Base-by-base conservation (phyloP, 2,113 vertebrate genomes). In the Heterotilapia buettikoferi region DNA sequence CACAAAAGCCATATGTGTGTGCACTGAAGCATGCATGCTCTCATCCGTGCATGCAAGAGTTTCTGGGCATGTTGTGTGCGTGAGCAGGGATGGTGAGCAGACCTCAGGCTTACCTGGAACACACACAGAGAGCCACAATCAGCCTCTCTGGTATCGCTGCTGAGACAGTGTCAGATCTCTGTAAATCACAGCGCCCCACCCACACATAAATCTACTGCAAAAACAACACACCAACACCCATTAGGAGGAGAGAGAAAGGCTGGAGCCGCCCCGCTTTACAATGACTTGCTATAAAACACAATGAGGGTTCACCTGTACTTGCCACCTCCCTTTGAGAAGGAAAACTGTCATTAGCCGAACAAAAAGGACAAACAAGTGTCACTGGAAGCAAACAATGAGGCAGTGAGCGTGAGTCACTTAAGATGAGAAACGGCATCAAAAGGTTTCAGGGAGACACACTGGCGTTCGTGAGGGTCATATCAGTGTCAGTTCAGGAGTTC, bases 31-130 rank as follows among this genome's bases (percentile, higher is more conserved):
- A 21, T 83, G 53, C 80, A n/a, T 78, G 81, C 71, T 40, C 11
- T 79, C 54, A 61, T 88, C 40, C 2, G 12, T 26, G 71, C 76
- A 71, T 19, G 50, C 38, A 31, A 13, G 36, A 59, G 78, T 54
- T 79, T 66, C 36, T 80, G 50, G 4, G 31, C 59, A 19, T 26
- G 43, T 40, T 86, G 43, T 83, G 63, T 78, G 82, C 9, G 19
- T 78, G 73, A 97, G 97, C 86, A 80, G 36, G 76, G 59, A 79
- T 97, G 97, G 93, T 96, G 97, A 93, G 97, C 97, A n/a, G 98
- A 98, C 29, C 97, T 97, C 79, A 97, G 96, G 9, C 97, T 97
- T 85, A 98, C 96, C 98, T 99, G 97, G 94, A 96, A 97, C 94
- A 96, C 96, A 96, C 95, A 96, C 92, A 92, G 82, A 92, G 94